phyloP scores from a whole-genome alignment of 2,113 vertebrate species.

The Mus spicilegus region DNA sequence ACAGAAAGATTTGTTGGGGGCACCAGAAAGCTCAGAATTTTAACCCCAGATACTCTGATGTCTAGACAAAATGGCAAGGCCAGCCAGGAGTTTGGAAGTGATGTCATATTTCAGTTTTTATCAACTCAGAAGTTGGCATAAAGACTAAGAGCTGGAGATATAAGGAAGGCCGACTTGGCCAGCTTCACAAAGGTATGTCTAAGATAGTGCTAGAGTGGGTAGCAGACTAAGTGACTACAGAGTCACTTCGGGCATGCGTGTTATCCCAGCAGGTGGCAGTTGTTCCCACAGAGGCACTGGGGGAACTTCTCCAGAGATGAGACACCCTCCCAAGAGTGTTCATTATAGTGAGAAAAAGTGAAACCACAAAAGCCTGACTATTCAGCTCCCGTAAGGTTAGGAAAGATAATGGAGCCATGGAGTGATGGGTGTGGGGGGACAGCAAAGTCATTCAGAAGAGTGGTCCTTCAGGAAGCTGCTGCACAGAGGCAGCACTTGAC shows the following conservation, averaged over 20 bases:
- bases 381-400: neutral
- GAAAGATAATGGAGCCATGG: neutral
- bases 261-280: neutral
- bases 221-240: no score
- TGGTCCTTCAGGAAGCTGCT: neutral
- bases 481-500: neutral
- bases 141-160: neutral
- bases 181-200: neutral
- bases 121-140: conserved; percentile 3
- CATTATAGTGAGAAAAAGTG: neutral
- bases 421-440: neutral
- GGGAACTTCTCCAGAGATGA: neutral
- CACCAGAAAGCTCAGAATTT: neutral
- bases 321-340: accelerated
- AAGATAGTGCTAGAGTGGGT: neutral
- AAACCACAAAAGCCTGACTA: neutral
- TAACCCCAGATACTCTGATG: neutral
- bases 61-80: conserved; percentile 24
- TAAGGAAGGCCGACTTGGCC: conserved; percentile 22
- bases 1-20: conserved; percentile 28
- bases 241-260: accelerated
- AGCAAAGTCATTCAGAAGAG: accelerated
- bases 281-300: neutral
- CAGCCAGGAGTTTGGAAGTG: conserved; percentile 26
- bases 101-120: conserved; percentile 18